Conservation (phyloP, 2,888 invertebrate genomes). For the Mactromeris polynyma region DNA sequence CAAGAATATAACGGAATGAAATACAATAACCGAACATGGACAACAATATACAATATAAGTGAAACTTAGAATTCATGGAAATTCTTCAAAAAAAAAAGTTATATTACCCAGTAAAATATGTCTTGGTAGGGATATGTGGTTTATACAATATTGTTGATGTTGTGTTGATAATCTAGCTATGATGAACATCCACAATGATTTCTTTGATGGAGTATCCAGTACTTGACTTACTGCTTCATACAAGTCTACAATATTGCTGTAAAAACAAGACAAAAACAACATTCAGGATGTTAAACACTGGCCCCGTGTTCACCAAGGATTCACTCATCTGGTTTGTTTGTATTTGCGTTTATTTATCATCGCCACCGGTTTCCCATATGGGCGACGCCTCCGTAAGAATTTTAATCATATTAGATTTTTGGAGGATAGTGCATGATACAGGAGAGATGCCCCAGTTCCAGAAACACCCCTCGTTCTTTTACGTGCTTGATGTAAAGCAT, state of each 20-base stretch:
- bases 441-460: too few species aligned
- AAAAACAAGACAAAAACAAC: constrained; percentile 38
- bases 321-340: too few species aligned
- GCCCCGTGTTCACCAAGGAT: too few species aligned
- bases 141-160: constrained; percentile 83
- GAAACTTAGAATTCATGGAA: too few species aligned
- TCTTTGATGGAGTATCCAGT: constrained; percentile 86
- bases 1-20: not conserved
- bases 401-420: too few species aligned
- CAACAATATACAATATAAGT: not conserved
- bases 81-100: not conserved
- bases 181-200: constrained; percentile 85
- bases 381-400: too few species aligned
- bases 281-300: not conserved
- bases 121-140: constrained; percentile 78
- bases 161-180: constrained; percentile 79
- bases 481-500: too few species aligned
- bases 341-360: too few species aligned
- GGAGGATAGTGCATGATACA: too few species aligned
- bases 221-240: constrained; percentile 76
- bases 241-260: constrained; percentile 83
- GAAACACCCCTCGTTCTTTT: too few species aligned
- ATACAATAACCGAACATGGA: not conserved
- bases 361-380: too few species aligned
- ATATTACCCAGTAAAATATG: constrained; percentile 76